phyloP scores from a whole-genome alignment of 1,140 invertebrate genomes.

The Drosophila mauritiana region DNA sequence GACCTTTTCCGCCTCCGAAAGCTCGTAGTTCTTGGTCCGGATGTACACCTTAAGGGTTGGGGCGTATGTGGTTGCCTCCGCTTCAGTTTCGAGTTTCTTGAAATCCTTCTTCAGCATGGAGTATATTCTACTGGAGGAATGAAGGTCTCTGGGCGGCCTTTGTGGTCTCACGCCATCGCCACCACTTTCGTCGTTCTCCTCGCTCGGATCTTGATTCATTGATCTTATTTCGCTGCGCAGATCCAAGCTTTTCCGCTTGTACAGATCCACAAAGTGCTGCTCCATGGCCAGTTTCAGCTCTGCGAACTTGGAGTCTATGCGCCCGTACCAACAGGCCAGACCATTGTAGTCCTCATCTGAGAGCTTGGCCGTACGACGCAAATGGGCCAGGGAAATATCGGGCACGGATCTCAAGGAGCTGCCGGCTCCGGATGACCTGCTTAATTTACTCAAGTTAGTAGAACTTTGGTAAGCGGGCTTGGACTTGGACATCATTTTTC shows the following conservation, averaged over 20 bases:
- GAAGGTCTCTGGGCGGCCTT: not conserved
- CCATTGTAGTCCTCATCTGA: slow-evolving; percentile 49
- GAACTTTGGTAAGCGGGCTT: not conserved
- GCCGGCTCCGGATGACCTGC: not conserved
- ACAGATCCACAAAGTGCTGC: slow-evolving; percentile 44
- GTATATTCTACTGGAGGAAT: slow-evolving; percentile 14
- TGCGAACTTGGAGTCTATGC: slow-evolving; percentile 55
- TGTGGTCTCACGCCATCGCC: slow-evolving; percentile 30
- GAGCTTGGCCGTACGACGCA: slow-evolving; percentile 9
- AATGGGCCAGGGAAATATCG: slow-evolving; percentile 1
- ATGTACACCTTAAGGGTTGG: slow-evolving; percentile 52
- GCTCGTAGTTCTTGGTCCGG: slow-evolving; percentile 61
- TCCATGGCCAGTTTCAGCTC: slow-evolving; percentile 57
- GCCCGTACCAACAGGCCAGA: slow-evolving; percentile 57
- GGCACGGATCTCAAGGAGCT: slow-evolving; percentile 2
- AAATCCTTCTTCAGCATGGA: slow-evolving; percentile 30
- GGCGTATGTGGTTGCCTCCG: slow-evolving; percentile 30
- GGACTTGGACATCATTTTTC: not conserved
- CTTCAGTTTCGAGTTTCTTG: slow-evolving; percentile 43
- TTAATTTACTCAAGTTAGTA: not conserved
- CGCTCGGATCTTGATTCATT: slow-evolving; percentile 1
- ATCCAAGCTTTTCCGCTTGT: slow-evolving; percentile 30
- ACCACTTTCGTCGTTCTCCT: slow-evolving; percentile 30
- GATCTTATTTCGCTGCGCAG: slow-evolving; percentile 45
- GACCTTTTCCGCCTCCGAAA: slow-evolving; percentile 44